phyloP scores from a whole-genome alignment of 1,140 invertebrate genomes.

The Drosophila nasuta region DNA sequence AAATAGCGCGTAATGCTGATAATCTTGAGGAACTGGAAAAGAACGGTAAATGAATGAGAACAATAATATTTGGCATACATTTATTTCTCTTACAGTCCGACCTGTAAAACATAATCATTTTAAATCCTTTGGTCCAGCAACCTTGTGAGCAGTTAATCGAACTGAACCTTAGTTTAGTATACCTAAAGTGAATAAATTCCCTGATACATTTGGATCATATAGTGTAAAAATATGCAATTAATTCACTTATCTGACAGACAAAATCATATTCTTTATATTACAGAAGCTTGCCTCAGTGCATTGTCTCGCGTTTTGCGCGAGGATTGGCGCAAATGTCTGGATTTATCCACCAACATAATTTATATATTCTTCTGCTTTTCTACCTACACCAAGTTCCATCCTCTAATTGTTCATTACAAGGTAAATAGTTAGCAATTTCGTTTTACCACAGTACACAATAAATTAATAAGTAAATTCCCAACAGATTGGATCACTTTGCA shows the following conservation, averaged over 20 bases:
- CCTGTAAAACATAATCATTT: no score
- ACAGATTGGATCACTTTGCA: conserved; percentile 96
- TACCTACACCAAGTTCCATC: conserved; percentile 97
- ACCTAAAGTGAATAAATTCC: not conserved
- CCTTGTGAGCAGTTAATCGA: no score
- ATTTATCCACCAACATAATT: conserved; percentile 98
- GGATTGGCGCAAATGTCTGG: conserved; percentile 98
- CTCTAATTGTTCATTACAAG: conserved; percentile 95
- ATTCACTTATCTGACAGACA: not conserved
- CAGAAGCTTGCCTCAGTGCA: conserved; percentile 98
- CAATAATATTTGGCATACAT: no score
- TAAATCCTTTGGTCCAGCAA: no score
- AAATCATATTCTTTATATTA: conserved; percentile 23
- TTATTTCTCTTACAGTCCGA: no score
- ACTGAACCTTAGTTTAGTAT: no score
- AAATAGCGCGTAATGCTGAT: conserved; percentile 95
- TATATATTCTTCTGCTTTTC: conserved; percentile 99
- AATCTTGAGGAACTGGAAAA: conserved; percentile 96
- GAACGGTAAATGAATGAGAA: conserved; percentile 89
- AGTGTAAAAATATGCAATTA: not conserved
- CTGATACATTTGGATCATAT: not conserved
- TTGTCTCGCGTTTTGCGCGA: conserved; percentile 97
- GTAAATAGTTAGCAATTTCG: conserved; percentile 85
- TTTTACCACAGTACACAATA: not conserved
- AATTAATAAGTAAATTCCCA: not conserved